Evolutionary conservation across 2,888 invertebrate species (phyloP), one percentile per base, ranked within the genome.

Genomic region (Shargacucullia verbasci): DNA sequence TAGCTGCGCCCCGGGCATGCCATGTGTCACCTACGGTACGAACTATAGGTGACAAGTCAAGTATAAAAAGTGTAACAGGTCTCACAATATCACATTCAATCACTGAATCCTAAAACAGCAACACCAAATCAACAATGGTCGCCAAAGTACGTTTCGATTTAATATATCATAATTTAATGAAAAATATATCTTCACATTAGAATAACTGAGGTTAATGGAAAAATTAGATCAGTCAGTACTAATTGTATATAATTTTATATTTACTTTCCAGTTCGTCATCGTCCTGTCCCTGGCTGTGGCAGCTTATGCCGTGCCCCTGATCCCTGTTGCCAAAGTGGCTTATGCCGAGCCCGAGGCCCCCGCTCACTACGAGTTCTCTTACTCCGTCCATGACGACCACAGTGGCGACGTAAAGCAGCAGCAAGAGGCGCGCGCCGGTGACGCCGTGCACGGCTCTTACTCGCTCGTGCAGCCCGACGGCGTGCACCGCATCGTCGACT

Each of bases 401-500:
- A 89, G 85, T 75, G 92, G 93, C 11, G 94, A 94, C 79, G 79
- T 91, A 70, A 94, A 94, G 80, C 83, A 91, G 65, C 92, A 92
- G 81, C 85, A 90, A 68, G 93, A 93, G 68, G 76, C 83, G 47
- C 92, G 92, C 69, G 75, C 82, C 64, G 92, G 92, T 4, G 90
- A 93, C 77, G 81, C 79, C 59, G 90, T 93, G 34, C 90, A 90
- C 38, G 92, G 93, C 56, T 90, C 87, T 45, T 93, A 93, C 86
- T 91, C 93, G 1, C 86, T 93, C 14, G 82, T 93, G 39, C 92
- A 94, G 62, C 91, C 92, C 58, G 93, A 94, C 64, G 93, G 94
- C 4, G 85, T 88, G 40, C 86, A 80, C 73, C 89, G 93, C 64
- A 87, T 92, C 57, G 92, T 93, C 5, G 91, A 92, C 56, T 93